Evolutionary conservation across 23 tunicate genomes (phyloP), one percentile per base, ranked within the genome.

Genomic region (Ciona savignyi): DNA sequence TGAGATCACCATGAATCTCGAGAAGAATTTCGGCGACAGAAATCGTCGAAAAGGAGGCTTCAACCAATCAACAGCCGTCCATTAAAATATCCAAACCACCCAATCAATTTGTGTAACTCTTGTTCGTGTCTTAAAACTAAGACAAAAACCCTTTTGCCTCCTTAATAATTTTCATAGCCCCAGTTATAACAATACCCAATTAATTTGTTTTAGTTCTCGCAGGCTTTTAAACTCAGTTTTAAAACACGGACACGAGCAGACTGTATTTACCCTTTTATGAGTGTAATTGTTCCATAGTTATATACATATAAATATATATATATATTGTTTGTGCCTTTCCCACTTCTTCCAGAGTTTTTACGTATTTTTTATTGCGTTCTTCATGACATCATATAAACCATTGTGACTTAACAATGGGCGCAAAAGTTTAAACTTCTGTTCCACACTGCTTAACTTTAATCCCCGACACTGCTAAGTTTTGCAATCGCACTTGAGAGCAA

Each of bases 1-100:
- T 2, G 93, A 93, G 51, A 93, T 93, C 70, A 93, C 98, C 30
- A 93, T 93, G 98, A 86, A 93, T 49, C 70, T 93, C 74, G 98
- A 91, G 70, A 84, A 88, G 77, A 91, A 91, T 81, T 91, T 91
- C 70, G 96, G 96, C 42, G 97, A 91, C 72, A 76, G 97, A 27
- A 80, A 67, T 34, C 76, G 97, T 0, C 74, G 89, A 30, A 74
- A 74, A 63, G 74, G 67, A 0, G 80, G 78, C 30, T 56, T 72
- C 1, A 30, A 49, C 24, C 73, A 69, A 51, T 51, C 32, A 34
- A 15, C 56, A 9, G 73, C 73, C 73, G 73, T 69, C 73, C 73
- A 69, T 33, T 69, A 34, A 69, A 23, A 9, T 49, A 15, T 49
- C 15, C 20, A 20, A 15, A 15, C 20, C 61, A 15, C 61, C 61